phyloP scores from a whole-genome alignment of 2,113 vertebrate genomes.

The Bos indicus region DNA sequence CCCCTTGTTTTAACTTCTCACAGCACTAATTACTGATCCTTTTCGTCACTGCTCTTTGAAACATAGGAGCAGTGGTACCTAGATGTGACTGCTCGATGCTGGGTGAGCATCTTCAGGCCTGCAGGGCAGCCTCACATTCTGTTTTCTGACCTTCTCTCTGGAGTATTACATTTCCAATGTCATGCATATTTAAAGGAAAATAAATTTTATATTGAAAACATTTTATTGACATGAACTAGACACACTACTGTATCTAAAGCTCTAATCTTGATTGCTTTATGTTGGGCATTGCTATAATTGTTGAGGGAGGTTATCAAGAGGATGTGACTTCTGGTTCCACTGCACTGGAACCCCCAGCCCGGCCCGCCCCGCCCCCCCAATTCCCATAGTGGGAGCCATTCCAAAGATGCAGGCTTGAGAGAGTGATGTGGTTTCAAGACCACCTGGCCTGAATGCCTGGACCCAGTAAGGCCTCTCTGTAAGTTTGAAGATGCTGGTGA shows the following conservation, averaged over 20 bases:
- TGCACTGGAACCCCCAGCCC: rapidly evolving
- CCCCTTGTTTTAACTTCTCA: neutral
- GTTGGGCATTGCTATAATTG: neutral
- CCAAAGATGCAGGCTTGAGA: neutral
- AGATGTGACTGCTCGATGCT: rapidly evolving
- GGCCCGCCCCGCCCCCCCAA: rapidly evolving
- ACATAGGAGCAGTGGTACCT: too few species aligned
- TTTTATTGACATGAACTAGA: neutral
- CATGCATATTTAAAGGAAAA: neutral
- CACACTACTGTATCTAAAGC: neutral
- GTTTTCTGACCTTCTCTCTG: neutral
- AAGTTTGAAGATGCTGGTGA: too few species aligned
- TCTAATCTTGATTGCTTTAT: neutral
- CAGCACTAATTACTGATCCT: neutral
- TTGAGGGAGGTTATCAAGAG: neutral
- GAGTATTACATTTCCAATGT: neutral
- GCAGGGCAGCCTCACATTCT: rapidly evolving
- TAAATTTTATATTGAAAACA: neutral
- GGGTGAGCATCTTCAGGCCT: neutral
- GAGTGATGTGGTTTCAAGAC: neutral
- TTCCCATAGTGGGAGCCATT: neutral
- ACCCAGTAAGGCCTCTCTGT: neutral
- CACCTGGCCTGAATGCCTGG: too few species aligned
- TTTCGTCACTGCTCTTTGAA: neutral
- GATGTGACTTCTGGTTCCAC: rapidly evolving